A percentile compares a stretch with the other conserved stretches of the same genome.
These are phyloP conservation scores for Synanthedon andrenaeformis DNA, from an alignment of 2,888 invertebrate species.

Conservation along the genomic window DNA sequence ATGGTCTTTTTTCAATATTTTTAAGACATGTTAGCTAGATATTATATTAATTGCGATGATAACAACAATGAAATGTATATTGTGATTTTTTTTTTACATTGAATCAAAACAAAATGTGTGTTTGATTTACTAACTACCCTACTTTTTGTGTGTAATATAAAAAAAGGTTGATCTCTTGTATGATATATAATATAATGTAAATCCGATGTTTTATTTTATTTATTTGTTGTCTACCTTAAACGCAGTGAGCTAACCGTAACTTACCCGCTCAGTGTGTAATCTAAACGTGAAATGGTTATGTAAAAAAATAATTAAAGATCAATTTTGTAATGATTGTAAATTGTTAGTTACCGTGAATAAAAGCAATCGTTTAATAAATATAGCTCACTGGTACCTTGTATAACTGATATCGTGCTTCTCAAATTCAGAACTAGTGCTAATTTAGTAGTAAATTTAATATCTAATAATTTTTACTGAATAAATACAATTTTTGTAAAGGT, in stretches of 20 bases:
- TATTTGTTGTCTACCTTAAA: constrained; percentile 30
- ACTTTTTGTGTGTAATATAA: constrained; percentile 12
- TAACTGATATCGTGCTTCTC: constrained; percentile 20
- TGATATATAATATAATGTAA: constrained; percentile 53
- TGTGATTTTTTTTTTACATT: constrained; percentile 18
- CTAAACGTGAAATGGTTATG: not conserved
- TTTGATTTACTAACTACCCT: constrained; percentile 23
- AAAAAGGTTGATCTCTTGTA: constrained; percentile 54
- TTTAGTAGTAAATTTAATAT: constrained; percentile 42
- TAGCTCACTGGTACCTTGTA: constrained; percentile 20
- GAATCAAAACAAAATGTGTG: constrained; percentile 59
- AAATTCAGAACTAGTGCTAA: constrained; percentile 32
- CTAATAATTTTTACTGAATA: constrained; percentile 47
- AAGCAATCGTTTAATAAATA: constrained; percentile 14
- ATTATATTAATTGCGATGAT: constrained; percentile 64
- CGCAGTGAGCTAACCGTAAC: not conserved
- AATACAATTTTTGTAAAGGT: constrained; percentile 43
- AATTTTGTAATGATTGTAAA: constrained; percentile 23
- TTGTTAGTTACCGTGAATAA: constrained; percentile 38
- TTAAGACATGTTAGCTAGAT: constrained; percentile 66
- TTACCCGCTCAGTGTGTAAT: not conserved
- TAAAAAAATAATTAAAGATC: constrained; percentile 1
- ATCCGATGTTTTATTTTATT: constrained; percentile 35
- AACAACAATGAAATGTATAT: constrained; percentile 52
- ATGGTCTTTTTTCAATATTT: constrained; percentile 65